phyloP scores from a whole-genome alignment of 2,113 vertebrate species.

The Notarius quadriscutis region DNA sequence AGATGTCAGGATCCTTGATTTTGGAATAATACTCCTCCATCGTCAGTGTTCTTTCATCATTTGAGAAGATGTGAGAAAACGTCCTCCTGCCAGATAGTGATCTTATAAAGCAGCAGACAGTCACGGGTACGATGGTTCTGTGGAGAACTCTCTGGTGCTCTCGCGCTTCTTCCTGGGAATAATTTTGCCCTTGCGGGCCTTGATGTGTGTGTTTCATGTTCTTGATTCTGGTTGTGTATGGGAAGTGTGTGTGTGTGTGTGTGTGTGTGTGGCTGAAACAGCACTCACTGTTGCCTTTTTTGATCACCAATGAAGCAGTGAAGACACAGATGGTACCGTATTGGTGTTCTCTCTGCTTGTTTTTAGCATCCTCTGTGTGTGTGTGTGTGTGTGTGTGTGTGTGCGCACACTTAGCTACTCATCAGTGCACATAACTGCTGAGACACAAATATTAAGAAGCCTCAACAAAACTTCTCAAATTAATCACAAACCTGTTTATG shows the following conservation, averaged over 20 bases:
- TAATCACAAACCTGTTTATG: background rate
- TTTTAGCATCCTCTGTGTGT: background rate
- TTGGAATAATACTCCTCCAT: background rate
- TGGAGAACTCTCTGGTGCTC: background rate
- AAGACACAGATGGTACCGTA: background rate
- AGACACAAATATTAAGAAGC: background rate
- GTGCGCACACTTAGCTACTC: background rate
- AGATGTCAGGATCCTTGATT: background rate
- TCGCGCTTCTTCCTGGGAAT: background rate
- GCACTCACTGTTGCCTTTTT: background rate
- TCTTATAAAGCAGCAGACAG: background rate
- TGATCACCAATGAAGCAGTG: slow-evolving; percentile 12
- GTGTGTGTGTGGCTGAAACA: background rate
- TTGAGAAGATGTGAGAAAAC: background rate
- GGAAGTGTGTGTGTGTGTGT: background rate
- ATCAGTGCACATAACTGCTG: background rate
- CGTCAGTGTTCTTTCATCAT: background rate
- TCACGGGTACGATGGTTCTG: background rate
- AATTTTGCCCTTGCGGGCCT: background rate
- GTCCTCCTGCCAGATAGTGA: background rate
- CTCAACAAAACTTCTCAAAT: background rate
- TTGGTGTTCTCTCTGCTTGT: background rate
- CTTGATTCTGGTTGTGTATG: background rate
- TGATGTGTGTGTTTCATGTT: background rate
- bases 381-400: background rate